These are phyloP conservation scores for Centruroides vittatus DNA, from an alignment of 1,140 invertebrate species.

Conservation along the genomic window DNA sequence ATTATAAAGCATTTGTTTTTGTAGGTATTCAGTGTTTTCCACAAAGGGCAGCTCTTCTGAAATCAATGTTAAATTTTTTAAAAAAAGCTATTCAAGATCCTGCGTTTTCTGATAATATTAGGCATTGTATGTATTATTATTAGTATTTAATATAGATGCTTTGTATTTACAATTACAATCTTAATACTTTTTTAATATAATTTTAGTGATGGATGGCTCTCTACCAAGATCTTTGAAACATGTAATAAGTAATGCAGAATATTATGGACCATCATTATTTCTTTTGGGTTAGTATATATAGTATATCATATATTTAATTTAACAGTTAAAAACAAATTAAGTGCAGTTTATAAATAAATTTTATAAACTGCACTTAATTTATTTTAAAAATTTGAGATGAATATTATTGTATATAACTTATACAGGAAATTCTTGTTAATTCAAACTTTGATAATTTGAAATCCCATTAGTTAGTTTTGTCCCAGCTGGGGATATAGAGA, in stretches of 20 bases:
- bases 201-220: constrained; percentile 69
- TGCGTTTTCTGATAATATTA: constrained; percentile 65
- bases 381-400: too few species aligned
- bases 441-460: too few species aligned
- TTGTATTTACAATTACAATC: neutral
- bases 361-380: too few species aligned
- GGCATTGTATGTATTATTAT: constrained; percentile 40
- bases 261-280: constrained; percentile 79
- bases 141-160: neutral
- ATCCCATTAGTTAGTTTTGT: too few species aligned
- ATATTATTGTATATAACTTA: too few species aligned
- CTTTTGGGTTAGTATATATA: constrained; percentile 39
- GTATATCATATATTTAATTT: neutral
- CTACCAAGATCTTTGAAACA: constrained; percentile 69
- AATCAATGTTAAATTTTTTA: constrained; percentile 78
- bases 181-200: constrained; percentile 11
- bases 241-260: constrained; percentile 84
- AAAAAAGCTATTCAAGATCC: constrained; percentile 72
- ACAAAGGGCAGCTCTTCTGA: constrained; percentile 67
- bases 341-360: too few species aligned
- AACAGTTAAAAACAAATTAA: too few species aligned
- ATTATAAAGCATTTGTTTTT: neutral
- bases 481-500: too few species aligned
- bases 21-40: constrained; percentile 46
- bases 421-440: too few species aligned